Evolutionary conservation across 1,140 invertebrate species (phyloP).

Genomic region (Drosophila suzukii): DNA sequence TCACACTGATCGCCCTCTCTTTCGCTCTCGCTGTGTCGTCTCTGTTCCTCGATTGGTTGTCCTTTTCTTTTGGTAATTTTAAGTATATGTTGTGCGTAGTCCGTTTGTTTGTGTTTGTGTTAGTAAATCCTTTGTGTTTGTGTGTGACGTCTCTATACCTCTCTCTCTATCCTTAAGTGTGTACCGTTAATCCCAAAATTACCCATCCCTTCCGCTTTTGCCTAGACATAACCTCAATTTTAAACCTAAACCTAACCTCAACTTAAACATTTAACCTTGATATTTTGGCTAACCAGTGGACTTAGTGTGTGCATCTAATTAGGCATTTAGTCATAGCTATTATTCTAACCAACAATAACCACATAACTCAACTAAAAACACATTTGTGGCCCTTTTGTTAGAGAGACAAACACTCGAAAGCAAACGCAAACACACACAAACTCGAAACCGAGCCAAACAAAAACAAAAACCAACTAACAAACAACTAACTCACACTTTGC

Average conservation of each 20-base stretch:
- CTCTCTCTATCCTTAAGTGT: constrained; percentile 2
- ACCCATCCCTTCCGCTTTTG: constrained; percentile 14
- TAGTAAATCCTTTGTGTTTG: constrained; percentile 9
- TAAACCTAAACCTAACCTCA: constrained; percentile 14
- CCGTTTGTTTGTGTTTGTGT: constrained; percentile 29
- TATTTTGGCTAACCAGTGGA: constrained; percentile 26
- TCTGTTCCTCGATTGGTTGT: constrained; percentile 28
- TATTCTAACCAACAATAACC: constrained; percentile 30
- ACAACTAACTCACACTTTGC: constrained; percentile 33
- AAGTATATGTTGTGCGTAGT: constrained; percentile 42
- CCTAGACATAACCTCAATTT: constrained; percentile 23
- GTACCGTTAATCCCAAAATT: constrained; percentile 6
- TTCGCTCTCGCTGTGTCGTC: constrained; percentile 33
- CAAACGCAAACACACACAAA: constrained; percentile 15
- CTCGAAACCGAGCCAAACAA: constrained; percentile 17
- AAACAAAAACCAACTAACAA: constrained; percentile 29
- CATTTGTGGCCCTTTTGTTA: constrained; percentile 27
- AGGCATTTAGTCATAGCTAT: constrained; percentile 52
- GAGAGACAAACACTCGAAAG: constrained; percentile 19
- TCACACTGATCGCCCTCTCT: constrained; percentile 5
- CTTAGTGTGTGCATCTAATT: constrained; percentile 61
- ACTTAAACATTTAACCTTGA: constrained; percentile 15
- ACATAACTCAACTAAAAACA: constrained; percentile 40
- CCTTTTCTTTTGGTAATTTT: constrained; percentile 27
- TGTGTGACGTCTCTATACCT: constrained; percentile 16